phyloP scores from a whole-genome alignment of 2,888 invertebrate species.

The Tetheella fluctuosa region DNA sequence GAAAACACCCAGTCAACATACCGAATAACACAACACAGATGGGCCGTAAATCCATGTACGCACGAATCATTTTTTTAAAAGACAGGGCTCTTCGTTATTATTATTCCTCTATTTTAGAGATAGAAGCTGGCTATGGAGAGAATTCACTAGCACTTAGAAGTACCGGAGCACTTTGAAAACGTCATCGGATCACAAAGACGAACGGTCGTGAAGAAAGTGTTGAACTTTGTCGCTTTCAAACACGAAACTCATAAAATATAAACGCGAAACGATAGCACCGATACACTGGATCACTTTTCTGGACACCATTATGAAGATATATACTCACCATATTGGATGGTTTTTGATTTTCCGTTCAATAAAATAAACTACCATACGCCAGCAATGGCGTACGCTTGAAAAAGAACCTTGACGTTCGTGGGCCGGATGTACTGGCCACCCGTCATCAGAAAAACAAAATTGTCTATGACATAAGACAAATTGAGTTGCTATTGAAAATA shows the following conservation, averaged over 20 bases:
- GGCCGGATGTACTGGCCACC: constrained; percentile 69
- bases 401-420: constrained; percentile 83
- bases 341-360: constrained; percentile 89
- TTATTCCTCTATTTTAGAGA: neutral
- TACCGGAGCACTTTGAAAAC: constrained; percentile 69
- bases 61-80: constrained; percentile 60
- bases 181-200: constrained; percentile 76
- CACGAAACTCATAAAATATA: constrained; percentile 64
- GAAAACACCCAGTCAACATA: constrained; percentile 64
- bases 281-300: constrained; percentile 56
- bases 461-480: constrained; percentile 56
- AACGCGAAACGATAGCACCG: constrained; percentile 48
- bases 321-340: constrained; percentile 93
- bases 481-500: constrained; percentile 40
- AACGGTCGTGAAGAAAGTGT: constrained; percentile 46
- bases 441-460: constrained; percentile 39
- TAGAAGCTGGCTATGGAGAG: neutral
- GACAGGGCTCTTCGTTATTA: neutral
- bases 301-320: constrained; percentile 56
- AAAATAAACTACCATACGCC: constrained; percentile 91
- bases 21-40: constrained; percentile 63
- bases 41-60: constrained; percentile 54
- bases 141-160: constrained; percentile 48
- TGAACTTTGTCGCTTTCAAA: constrained; percentile 40
- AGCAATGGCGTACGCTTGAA: constrained; percentile 94